These are phyloP conservation scores for Gephyroberyx darwinii DNA, from an alignment of 2,797 vertebrate species.

Conservation along the genomic window DNA sequence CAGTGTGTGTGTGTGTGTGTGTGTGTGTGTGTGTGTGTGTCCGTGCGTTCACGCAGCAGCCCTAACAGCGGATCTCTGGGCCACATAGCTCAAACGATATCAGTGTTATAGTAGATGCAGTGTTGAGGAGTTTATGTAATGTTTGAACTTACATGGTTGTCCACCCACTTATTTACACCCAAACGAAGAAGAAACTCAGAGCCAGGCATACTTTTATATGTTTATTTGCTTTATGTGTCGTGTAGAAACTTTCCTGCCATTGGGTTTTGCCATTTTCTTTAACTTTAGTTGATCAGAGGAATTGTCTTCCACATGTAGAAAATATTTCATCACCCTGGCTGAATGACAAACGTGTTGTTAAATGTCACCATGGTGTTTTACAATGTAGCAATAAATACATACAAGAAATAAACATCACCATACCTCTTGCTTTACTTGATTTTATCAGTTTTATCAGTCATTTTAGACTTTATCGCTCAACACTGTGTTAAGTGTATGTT, in stretches of 20 bases:
- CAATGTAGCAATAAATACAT: background rate
- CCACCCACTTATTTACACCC: constrained; percentile 33
- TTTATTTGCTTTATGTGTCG: background rate
- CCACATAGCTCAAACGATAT: constrained; percentile 22
- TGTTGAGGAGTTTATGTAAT: constrained; percentile 45
- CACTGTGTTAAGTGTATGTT: constrained; percentile 14
- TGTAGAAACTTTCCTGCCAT: background rate
- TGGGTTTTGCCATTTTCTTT: background rate
- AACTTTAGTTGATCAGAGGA: background rate
- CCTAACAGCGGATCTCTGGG: constrained; percentile 17
- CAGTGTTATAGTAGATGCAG: background rate
- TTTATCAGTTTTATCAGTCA: constrained; percentile 11
- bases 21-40: constrained; percentile 19
- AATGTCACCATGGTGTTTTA: background rate
- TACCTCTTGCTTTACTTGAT: background rate
- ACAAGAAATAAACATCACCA: background rate
- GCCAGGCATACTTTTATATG: constrained; percentile 6
- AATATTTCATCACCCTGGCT: background rate
- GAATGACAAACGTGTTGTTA: background rate
- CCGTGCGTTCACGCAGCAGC: constrained; percentile 9
- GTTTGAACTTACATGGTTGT: constrained; percentile 16
- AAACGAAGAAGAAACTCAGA: constrained; percentile 20
- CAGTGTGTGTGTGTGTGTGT: constrained; percentile 16
- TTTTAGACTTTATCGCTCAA: constrained; percentile 19
- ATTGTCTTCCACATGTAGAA: too few relatives aligned